Conservation (phyloP, 1,140 invertebrate genomes). For the Drosophila nannoptera region DNA sequence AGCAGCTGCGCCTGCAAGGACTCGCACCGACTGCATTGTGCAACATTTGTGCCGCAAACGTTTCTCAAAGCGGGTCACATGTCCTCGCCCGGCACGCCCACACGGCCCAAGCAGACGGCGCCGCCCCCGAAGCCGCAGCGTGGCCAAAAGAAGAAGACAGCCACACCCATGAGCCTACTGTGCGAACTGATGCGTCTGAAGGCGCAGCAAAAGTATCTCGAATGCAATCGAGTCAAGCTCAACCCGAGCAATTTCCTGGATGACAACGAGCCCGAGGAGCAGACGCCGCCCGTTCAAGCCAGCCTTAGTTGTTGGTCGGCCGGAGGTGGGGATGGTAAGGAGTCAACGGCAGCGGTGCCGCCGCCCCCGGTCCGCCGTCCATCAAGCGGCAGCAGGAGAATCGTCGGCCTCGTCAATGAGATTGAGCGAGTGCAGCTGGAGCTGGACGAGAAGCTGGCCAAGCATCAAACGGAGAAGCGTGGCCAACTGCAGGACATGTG, state of each 20-base stretch:
- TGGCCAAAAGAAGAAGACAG: slow-evolving; percentile 19
- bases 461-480: slow-evolving; percentile 44
- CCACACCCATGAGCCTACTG: slow-evolving; percentile 61
- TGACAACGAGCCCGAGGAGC: slow-evolving; percentile 19
- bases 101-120: not conserved
- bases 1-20: slow-evolving; percentile 62
- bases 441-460: slow-evolving; percentile 41
- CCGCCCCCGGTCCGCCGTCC: slow-evolving; percentile 16
- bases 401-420: slow-evolving; percentile 53
- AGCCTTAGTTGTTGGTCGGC: too few relatives aligned
- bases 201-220: slow-evolving; percentile 77
- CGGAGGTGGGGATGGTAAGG: not conserved
- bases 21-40: slow-evolving; percentile 51
- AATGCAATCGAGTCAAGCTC: slow-evolving; percentile 71
- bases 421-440: slow-evolving; percentile 56
- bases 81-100: slow-evolving; percentile 20
- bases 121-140: slow-evolving; percentile 39
- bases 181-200: slow-evolving; percentile 74
- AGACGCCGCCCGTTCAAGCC: too few relatives aligned
- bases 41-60: slow-evolving; percentile 28
- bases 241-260: slow-evolving; percentile 57
- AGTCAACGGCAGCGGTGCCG: too few relatives aligned
- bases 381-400: slow-evolving; percentile 32
- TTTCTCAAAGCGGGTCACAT: slow-evolving; percentile 49
- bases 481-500: slow-evolving; percentile 65